Conservation (phyloP, 2,888 invertebrate species). For the Hipparchia semele region DNA sequence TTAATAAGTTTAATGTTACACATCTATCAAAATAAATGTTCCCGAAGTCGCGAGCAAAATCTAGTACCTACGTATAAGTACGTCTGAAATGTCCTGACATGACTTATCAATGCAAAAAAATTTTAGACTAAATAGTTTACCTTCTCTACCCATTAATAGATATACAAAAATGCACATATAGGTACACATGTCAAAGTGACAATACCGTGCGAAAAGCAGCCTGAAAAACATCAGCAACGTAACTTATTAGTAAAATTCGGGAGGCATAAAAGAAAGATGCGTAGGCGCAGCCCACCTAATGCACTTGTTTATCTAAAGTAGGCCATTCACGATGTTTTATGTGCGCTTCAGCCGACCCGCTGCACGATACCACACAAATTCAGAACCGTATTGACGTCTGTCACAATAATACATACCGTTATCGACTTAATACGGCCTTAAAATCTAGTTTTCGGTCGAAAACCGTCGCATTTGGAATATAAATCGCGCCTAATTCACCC, state of each 20-base stretch:
- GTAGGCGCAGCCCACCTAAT: slow-evolving; percentile 27
- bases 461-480: slow-evolving; percentile 41
- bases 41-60: no score
- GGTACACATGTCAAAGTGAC: no score
- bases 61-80: no score
- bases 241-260: slow-evolving; percentile 3
- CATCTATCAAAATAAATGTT: no score
- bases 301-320: slow-evolving; percentile 56
- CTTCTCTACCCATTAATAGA: no score
- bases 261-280: slow-evolving; percentile 9
- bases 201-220: not conserved
- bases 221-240: not conserved
- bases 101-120: no score
- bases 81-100: no score
- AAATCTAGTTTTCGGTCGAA: slow-evolving; percentile 42
- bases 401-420: slow-evolving; percentile 42
- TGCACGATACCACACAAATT: slow-evolving; percentile 39
- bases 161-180: no score
- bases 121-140: no score
- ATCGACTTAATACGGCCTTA: slow-evolving; percentile 39
- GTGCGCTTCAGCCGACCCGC: slow-evolving; percentile 49
- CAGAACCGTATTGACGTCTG: slow-evolving; percentile 40
- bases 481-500: slow-evolving; percentile 43
- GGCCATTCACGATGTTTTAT: slow-evolving; percentile 59
- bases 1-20: no score